These are phyloP conservation scores for Hesperophylax magnus DNA, from an alignment of 1,140 invertebrate genomes.

Conservation along the genomic window DNA sequence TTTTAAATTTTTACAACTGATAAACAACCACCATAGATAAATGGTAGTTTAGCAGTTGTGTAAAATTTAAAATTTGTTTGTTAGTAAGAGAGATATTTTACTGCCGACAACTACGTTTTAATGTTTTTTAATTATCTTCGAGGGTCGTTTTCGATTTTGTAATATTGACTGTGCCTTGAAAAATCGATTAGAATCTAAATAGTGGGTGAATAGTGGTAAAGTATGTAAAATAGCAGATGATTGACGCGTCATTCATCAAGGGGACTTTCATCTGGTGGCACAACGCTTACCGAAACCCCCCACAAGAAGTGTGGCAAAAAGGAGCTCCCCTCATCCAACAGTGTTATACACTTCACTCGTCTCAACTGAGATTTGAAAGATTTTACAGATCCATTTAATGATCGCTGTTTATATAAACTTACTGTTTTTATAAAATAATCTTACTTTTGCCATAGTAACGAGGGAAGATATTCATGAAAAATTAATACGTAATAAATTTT, in stretches of 20 bases:
- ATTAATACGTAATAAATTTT: no score
- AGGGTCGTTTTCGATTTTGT: neutral
- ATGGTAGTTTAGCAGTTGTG: no score
- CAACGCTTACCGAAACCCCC: constrained; percentile 11
- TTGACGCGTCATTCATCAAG: constrained; percentile 56
- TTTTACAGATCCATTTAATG: no score
- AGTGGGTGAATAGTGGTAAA: constrained; percentile 38
- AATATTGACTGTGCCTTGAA: constrained; percentile 1
- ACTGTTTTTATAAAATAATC: no score
- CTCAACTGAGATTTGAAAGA: neutral
- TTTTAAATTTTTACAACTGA: no score
- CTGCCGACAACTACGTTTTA: no score
- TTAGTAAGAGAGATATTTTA: no score
- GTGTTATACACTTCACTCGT: neutral
- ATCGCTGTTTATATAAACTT: no score
- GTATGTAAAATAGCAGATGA: constrained; percentile 56
- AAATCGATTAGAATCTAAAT: constrained; percentile 46
- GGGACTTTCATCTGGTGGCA: constrained; percentile 38
- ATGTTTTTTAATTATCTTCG: neutral
- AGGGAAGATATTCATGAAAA: no score
- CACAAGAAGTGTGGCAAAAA: constrained; percentile 14
- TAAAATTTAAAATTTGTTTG: no score
- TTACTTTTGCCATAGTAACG: no score
- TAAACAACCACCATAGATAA: no score
- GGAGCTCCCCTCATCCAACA: neutral